These are phyloP conservation scores for Aplochiton taeniatus DNA, from an alignment of 2,797 vertebrate species.

Conservation along the genomic window DNA sequence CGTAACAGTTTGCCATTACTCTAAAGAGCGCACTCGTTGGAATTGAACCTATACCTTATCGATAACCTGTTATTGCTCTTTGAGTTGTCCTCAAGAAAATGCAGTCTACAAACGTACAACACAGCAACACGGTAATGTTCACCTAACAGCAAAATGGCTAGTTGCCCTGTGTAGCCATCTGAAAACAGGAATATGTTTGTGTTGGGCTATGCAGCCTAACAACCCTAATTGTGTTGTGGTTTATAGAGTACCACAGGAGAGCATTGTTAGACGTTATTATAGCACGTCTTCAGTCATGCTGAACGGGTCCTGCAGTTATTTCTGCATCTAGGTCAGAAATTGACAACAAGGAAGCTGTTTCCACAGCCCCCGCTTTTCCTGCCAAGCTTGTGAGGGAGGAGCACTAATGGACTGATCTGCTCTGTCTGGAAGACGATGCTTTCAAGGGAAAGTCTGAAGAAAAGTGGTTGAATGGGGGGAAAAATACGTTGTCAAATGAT, in stretches of 20 bases:
- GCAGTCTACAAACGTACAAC: too few relatives aligned
- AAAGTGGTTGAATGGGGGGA: conserved; percentile 11
- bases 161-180: too few relatives aligned
- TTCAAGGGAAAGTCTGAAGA: conserved; percentile 20
- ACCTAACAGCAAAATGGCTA: too few relatives aligned
- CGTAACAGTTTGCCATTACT: too few relatives aligned
- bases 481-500: conserved; percentile 6
- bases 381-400: conserved; percentile 43
- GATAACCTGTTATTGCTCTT: too few relatives aligned
- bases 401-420: conserved; percentile 49
- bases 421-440: conserved; percentile 42
- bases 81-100: too few relatives aligned
- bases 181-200: neutral
- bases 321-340: conserved; percentile 70
- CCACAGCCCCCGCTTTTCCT: conserved; percentile 54
- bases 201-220: neutral
- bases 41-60: too few relatives aligned
- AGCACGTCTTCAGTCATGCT: conserved; percentile 12
- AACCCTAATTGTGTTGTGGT: neutral
- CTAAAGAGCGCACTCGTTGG: too few relatives aligned
- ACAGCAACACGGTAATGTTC: too few relatives aligned
- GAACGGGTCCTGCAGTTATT: conserved; percentile 55
- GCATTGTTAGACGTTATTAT: neutral
- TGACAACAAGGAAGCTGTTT: conserved; percentile 63
- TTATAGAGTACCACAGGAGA: neutral